Base-by-base conservation (phyloP, 2,113 vertebrate species). In the Paralichthys olivaceus region DNA sequence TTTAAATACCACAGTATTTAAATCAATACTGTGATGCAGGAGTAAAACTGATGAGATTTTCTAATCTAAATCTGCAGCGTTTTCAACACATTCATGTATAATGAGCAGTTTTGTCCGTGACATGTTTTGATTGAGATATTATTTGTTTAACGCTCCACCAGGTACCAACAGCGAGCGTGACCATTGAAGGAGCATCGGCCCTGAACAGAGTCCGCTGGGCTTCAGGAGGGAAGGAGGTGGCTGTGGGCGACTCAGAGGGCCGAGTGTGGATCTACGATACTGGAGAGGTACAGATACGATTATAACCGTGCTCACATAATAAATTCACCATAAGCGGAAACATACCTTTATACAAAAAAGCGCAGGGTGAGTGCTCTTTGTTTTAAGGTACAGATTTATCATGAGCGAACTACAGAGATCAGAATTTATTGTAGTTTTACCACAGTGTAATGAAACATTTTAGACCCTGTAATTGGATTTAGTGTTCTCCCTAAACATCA, bases 191-290 rank as follows among this genome's bases (percentile, higher is more conserved):
- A 32, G 94, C 97, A 0, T 97, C 97, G 1, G 98, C 98, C 64
- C 95, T 99, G 34, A 99, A 99, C 92, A 94, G 96, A 7, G 98
- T 99, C 11, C 96, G 96, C 67, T 99, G 98, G 98, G 96, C 96
- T 1, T 95, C 97, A 12, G 95, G 94, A 59, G 98, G 98, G 63
- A 97, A 96, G 89, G 98, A 99, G 84, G 96, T 99, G 12, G 97
- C 98, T 0, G 98, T 99, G 32, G 98, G 98, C 1, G 98, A 99
- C 86, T 99, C 98, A 0, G 98, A 99, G 87, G 98, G 98, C 13
- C 94, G 96, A 9, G 95, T 99, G 66, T 99, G 98, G 97, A 95
- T 99, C 93, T 99, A 99, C 34, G 98, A 99, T 5, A 96, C 96
- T 19, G 97, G 97, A 94, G 98, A 99, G 98, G 98, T 99, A 96